Base-by-base conservation (phyloP, 2,797 vertebrate species). In the Microctenopoma stevenorrisi region DNA sequence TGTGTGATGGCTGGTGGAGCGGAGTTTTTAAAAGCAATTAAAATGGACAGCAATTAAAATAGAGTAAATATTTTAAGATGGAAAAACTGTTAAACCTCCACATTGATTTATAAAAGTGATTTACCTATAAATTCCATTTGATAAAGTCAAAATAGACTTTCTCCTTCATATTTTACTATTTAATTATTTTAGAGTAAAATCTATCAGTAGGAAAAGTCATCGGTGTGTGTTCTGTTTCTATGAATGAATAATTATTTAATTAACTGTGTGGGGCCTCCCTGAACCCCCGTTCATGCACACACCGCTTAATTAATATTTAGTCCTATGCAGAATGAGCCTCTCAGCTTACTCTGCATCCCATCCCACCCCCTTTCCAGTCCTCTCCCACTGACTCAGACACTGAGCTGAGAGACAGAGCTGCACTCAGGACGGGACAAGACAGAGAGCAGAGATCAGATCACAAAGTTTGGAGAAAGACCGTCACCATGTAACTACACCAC, bases 321-420 rank as follows among this genome's bases (percentile, higher is more conserved):
- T 46, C 53, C 5, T 50, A n/a, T 64, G 63, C 57, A 63, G 67
- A 58, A 72, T 55, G 56, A 82, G 22, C 64, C 84, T 8, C 33
- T 35, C 33, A 81, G 72, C 44, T 72, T 55, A 30, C 42, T 64
- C 67, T 77, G 68, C 46, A 69, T 81, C 76, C 69, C 67, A 82
- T 78, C 88, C 86, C 85, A 74, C 78, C 83, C 75, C 76, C 60
- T 77, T 71, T 48, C 42, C 74, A 55, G 77, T 72, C 61, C 73
- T 78, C 76, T 53, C 57, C 54, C 28, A 46, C 70, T 10, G 74
- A 79, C 74, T 76, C 79, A 82, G 71, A 85, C 78, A 54, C 76
- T n/a, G 63, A 65, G 74, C 48, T 44, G 81, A 72, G 74, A 85
- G 79, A 42, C 76, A 48, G 70, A 82, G 74, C 82, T 61, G 67